Percentiles rank a stretch among this genome's conserved stretches.
Evolutionary conservation across 2,797 vertebrate genomes (phyloP).

Genomic region (Sebastes trivittatus): DNA sequence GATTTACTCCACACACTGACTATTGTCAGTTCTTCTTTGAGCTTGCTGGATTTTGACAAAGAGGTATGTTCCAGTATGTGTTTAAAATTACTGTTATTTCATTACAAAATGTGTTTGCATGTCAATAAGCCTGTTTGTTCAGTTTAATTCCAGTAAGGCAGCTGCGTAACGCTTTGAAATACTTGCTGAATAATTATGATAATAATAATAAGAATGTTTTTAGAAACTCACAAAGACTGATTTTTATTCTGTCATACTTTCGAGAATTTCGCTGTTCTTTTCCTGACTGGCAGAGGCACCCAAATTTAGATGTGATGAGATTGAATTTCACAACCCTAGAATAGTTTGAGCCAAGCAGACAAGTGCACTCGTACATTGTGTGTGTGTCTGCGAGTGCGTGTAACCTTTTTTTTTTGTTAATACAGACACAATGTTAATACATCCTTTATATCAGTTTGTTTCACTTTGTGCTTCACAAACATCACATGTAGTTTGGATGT

Average conservation of each 20-base stretch:
- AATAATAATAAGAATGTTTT: background rate
- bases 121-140: background rate
- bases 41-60: constrained; percentile 17
- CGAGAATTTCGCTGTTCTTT: background rate
- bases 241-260: constrained; percentile 1
- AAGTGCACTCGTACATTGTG: constrained; percentile 14
- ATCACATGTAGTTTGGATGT: background rate
- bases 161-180: background rate
- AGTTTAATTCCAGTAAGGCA: background rate
- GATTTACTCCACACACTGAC: constrained; percentile 7
- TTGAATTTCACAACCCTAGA: constrained; percentile 70
- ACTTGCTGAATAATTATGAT: background rate
- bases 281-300: constrained; percentile 20
- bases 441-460: background rate
- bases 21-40: constrained; percentile 9
- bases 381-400: background rate
- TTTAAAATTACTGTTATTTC: background rate
- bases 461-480: background rate
- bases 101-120: background rate
- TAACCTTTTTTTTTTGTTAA: background rate
- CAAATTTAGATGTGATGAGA: constrained; percentile 70
- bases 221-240: background rate
- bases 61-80: constrained; percentile 28
- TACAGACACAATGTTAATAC: background rate
- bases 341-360: constrained; percentile 59